phyloP scores from a whole-genome alignment of 2,797 vertebrate species.

The Hozukius guyotensis region DNA sequence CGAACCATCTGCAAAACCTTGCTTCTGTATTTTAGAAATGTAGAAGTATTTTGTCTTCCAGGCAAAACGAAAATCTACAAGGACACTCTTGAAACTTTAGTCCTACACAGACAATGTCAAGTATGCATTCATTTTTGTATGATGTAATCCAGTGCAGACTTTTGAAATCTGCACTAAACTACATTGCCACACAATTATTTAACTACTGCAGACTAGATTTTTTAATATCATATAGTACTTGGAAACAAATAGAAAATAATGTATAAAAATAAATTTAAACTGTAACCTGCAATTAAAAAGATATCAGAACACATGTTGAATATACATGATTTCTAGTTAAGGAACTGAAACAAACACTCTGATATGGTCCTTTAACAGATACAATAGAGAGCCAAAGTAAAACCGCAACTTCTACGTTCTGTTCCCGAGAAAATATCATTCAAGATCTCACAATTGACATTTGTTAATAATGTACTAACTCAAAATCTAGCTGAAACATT shows the following conservation, averaged over 20 bases:
- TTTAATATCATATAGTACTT: not conserved
- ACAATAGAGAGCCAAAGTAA: not conserved
- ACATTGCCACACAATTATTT: not conserved
- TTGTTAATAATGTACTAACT: not conserved
- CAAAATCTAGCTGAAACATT: not conserved
- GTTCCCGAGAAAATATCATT: not conserved
- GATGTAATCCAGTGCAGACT: not conserved
- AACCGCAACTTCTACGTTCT: not conserved
- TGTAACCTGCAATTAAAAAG: not conserved
- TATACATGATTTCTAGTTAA: not conserved
- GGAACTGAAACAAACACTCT: not conserved
- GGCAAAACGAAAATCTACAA: not conserved
- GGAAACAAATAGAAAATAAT: conserved; percentile 1
- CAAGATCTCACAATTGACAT: not conserved
- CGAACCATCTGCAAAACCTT: not conserved
- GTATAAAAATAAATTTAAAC: not conserved
- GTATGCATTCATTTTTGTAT: not conserved
- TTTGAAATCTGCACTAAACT: not conserved
- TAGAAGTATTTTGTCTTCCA: not conserved
- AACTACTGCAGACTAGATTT: not conserved
- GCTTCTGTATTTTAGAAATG: not conserved
- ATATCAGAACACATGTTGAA: not conserved
- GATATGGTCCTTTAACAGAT: not conserved
- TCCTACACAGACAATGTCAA: not conserved
- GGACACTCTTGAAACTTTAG: not conserved